Conservation (phyloP, 35 echinoderm and acorn worm species). For the Apostichopus californicus region DNA sequence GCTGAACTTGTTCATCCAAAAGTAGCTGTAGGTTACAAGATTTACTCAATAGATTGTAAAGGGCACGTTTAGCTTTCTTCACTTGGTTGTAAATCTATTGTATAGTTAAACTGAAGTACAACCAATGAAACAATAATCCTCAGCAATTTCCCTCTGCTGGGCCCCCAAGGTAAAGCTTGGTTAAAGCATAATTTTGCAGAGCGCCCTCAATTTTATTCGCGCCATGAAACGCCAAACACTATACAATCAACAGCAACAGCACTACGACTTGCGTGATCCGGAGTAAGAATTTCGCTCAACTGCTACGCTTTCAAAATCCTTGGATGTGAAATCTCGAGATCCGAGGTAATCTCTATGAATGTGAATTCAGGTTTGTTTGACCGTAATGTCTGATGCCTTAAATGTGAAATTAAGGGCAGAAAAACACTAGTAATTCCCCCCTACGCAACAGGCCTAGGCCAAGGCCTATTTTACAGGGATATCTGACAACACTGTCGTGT, state of each 20-base stretch:
- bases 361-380: neutral
- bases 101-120: too few species aligned
- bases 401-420: neutral
- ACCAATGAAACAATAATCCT: too few species aligned
- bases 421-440: neutral
- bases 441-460: slow-evolving; percentile 7
- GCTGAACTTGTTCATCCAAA: too few species aligned
- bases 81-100: too few species aligned
- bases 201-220: slow-evolving; percentile 6
- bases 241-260: neutral
- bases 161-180: too few species aligned
- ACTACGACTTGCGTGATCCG: neutral
- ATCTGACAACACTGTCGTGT: slow-evolving; percentile 30
- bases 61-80: too few species aligned
- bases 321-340: neutral
- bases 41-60: too few species aligned
- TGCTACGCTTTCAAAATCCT: slow-evolving; percentile 30
- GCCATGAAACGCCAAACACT: slow-evolving; percentile 24
- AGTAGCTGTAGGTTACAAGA: too few species aligned
- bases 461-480: slow-evolving; percentile 13
- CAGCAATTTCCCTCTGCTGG: too few species aligned
- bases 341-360: slow-evolving; percentile 28
- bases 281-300: slow-evolving; percentile 38
- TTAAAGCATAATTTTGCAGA: neutral
- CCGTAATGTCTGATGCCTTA: neutral